Evolutionary conservation across 2,888 invertebrate species (phyloP).

Genomic region (Cerastis leucographa): DNA sequence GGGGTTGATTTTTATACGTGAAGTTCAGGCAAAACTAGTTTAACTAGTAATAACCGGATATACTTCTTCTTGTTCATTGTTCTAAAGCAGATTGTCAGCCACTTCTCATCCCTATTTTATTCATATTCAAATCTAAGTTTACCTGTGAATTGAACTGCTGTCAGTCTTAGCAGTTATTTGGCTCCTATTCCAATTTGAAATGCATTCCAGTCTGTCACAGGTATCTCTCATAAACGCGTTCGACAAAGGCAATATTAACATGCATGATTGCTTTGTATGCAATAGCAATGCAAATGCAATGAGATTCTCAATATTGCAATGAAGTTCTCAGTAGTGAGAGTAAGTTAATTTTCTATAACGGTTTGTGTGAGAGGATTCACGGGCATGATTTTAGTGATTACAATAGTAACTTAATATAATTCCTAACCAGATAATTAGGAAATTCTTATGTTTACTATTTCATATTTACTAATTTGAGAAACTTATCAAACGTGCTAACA

Average conservation of each 20-base stretch:
- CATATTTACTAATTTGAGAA: not conserved
- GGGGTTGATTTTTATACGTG: no score
- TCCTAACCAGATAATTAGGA: not conserved
- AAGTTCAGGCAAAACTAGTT: not conserved
- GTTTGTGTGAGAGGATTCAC: not conserved
- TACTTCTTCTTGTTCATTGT: not conserved
- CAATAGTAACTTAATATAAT: not conserved
- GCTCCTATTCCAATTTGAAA: slow-evolving; percentile 19
- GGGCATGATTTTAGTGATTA: not conserved
- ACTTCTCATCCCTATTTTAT: not conserved
- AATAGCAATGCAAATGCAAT: not conserved
- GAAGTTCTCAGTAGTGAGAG: no score
- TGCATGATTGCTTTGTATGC: not conserved
- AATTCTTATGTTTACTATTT: not conserved
- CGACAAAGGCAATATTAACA: slow-evolving; percentile 19
- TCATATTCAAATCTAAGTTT: not conserved
- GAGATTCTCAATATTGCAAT: not conserved
- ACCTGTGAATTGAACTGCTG: not conserved
- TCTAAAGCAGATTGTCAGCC: not conserved
- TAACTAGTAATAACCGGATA: not conserved
- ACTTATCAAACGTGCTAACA: not conserved
- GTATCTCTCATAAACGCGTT: slow-evolving; percentile 38
- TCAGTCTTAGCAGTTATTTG: not conserved
- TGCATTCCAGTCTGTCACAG: slow-evolving; percentile 19
- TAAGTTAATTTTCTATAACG: not conserved